phyloP scores from a whole-genome alignment of 2,113 vertebrate species.

The Potamarius usumacintae region DNA sequence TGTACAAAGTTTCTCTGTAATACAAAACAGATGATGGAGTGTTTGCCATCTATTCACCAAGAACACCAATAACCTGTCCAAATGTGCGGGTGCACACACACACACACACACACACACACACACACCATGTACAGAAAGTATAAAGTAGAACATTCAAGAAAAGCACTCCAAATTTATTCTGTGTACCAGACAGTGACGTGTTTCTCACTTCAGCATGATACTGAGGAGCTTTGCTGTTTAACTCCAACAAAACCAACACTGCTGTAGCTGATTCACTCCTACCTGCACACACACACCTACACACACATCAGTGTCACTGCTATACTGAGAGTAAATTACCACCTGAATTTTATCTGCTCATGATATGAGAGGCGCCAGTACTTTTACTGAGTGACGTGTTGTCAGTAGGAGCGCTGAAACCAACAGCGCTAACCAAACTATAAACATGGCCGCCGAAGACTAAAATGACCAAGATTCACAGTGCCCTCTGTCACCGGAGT shows the following conservation, averaged over 20 bases:
- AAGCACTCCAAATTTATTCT: neutral
- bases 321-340: neutral
- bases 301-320: neutral
- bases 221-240: too few relatives aligned
- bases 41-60: conserved; percentile 27
- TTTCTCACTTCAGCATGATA: too few relatives aligned
- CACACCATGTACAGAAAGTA: neutral
- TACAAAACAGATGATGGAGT: conserved; percentile 25
- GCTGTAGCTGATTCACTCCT: too few relatives aligned
- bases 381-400: too few relatives aligned
- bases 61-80: neutral
- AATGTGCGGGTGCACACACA: conserved; percentile 20
- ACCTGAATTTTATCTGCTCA: neutral
- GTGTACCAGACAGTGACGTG: too few relatives aligned
- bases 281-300: neutral
- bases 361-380: too few relatives aligned
- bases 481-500: too few relatives aligned
- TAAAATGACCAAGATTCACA: too few relatives aligned
- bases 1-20: neutral
- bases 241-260: too few relatives aligned
- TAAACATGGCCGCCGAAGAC: too few relatives aligned
- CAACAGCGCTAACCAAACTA: too few relatives aligned
- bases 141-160: neutral
- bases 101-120: neutral
- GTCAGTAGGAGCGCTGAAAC: too few relatives aligned